phyloP scores from a whole-genome alignment of 1,140 invertebrate species.

The Aphelenchoides avenae region DNA sequence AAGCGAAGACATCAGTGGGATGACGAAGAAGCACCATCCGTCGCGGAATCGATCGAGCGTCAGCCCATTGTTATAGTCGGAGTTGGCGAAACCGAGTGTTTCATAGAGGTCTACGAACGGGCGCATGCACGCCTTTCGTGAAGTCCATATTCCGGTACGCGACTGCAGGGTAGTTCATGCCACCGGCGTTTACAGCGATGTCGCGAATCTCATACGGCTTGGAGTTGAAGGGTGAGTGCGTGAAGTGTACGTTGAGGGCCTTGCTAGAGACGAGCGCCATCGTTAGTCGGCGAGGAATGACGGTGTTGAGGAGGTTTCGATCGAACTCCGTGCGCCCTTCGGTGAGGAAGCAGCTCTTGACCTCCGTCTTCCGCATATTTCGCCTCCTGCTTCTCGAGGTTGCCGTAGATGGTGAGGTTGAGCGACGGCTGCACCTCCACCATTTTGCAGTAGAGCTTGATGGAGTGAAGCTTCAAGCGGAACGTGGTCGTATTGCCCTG shows the following conservation, averaged over 20 bases:
- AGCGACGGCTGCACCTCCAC: too few species aligned
- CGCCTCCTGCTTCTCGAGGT: too few species aligned
- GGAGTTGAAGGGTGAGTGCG: constrained; percentile 11
- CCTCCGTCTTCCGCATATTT: constrained; percentile 20
- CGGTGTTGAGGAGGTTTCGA: too few species aligned
- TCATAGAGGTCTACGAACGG: constrained; percentile 20
- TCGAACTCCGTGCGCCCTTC: constrained; percentile 19
- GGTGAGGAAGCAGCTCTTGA: constrained; percentile 8
- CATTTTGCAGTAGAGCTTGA: constrained; percentile 15
- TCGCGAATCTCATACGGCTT: constrained; percentile 6
- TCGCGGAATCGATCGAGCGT: neutral
- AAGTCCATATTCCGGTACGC: constrained; percentile 21
- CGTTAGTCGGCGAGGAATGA: too few species aligned
- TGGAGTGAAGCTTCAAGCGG: neutral
- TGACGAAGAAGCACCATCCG: constrained; percentile 19
- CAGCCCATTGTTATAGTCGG: constrained; percentile 2
- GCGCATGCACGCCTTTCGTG: constrained; percentile 4
- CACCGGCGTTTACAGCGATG: neutral
- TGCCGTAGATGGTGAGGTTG: too few species aligned
- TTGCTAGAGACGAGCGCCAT: neutral
- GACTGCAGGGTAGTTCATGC: constrained; percentile 11
- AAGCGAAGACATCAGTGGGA: neutral
- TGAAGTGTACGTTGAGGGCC: constrained; percentile 16
- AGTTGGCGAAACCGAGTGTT: constrained; percentile 3
- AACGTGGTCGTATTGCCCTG: too few species aligned